These are phyloP conservation scores for Brachionus manjavacas DNA, from an alignment of 1,140 invertebrate species.

Conservation along the genomic window DNA sequence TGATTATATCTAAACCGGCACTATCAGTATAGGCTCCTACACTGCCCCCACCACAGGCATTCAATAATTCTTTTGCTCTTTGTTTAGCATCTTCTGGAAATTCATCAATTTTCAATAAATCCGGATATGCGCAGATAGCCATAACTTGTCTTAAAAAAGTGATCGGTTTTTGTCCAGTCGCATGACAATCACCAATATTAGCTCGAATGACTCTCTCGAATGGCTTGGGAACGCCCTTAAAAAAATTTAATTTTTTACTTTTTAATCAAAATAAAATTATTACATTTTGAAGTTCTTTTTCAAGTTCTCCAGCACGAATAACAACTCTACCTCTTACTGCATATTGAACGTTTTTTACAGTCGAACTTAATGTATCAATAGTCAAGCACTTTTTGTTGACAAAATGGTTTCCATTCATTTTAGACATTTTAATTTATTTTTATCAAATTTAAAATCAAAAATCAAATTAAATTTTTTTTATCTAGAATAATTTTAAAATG, in stretches of 20 bases:
- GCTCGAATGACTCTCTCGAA: slow-evolving; percentile 92
- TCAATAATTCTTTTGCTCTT: slow-evolving; percentile 70
- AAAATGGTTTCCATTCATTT: neutral
- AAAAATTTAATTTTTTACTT: neutral
- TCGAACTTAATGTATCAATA: slow-evolving; percentile 81
- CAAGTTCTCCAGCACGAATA: slow-evolving; percentile 66
- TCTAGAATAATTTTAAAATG: neutral
- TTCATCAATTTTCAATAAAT: slow-evolving; percentile 67
- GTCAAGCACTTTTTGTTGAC: slow-evolving; percentile 57
- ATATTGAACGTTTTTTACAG: slow-evolving; percentile 79
- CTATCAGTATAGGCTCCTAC: slow-evolving; percentile 61
- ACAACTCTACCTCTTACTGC: slow-evolving; percentile 87
- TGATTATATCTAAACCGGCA: slow-evolving; percentile 71
- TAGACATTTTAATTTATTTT: neutral
- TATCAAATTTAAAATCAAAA: neutral
- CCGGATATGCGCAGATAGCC: slow-evolving; percentile 62
- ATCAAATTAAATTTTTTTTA: neutral
- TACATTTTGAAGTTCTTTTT: slow-evolving; percentile 60
- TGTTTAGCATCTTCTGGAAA: slow-evolving; percentile 81
- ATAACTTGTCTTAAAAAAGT: slow-evolving; percentile 68
- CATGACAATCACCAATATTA: slow-evolving; percentile 97
- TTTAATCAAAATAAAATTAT: neutral
- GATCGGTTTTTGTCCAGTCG: slow-evolving; percentile 82
- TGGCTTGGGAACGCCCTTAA: slow-evolving; percentile 74
- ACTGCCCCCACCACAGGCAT: slow-evolving; percentile 74